Conservation (phyloP, 1,140 invertebrate genomes). For the Halesus radiatus region DNA sequence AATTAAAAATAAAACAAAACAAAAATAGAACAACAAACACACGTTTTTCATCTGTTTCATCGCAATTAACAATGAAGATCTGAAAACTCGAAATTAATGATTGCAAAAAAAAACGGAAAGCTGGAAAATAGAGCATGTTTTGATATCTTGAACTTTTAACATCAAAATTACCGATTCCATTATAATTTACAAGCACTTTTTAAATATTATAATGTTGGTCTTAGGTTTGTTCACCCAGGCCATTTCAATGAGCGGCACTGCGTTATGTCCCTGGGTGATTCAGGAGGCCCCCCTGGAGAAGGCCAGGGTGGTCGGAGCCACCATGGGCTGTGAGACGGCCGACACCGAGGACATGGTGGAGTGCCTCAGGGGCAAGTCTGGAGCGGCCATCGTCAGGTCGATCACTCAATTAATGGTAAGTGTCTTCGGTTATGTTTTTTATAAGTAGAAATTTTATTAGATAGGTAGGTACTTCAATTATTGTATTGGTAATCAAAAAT, state of each 20-base stretch:
- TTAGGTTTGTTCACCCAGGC: constrained; percentile 77
- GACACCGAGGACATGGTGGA: constrained; percentile 74
- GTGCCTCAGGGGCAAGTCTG: constrained; percentile 78
- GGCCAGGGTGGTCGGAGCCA: constrained; percentile 74
- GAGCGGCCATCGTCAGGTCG: constrained; percentile 68
- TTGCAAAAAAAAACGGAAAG: no score
- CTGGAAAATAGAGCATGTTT: no score
- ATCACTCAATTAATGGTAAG: constrained; percentile 67
- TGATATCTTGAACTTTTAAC: no score
- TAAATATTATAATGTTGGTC: neutral
- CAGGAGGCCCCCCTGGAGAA: constrained; percentile 77
- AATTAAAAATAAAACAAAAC: no score
- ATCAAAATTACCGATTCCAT: no score
- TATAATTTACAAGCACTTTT: neutral
- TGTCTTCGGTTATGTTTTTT: neutral
- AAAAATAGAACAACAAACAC: no score
- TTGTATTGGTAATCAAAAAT: no score
- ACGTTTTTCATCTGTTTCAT: no score
- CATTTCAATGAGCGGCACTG: constrained; percentile 85
- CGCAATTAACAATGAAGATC: no score
- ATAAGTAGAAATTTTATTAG: no score
- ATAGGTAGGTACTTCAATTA: no score
- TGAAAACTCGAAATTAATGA: no score
- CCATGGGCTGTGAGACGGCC: constrained; percentile 78
- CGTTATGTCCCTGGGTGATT: constrained; percentile 79